phyloP scores from a whole-genome alignment of 2,797 vertebrate species.

The Melanotaenia boesemani region DNA sequence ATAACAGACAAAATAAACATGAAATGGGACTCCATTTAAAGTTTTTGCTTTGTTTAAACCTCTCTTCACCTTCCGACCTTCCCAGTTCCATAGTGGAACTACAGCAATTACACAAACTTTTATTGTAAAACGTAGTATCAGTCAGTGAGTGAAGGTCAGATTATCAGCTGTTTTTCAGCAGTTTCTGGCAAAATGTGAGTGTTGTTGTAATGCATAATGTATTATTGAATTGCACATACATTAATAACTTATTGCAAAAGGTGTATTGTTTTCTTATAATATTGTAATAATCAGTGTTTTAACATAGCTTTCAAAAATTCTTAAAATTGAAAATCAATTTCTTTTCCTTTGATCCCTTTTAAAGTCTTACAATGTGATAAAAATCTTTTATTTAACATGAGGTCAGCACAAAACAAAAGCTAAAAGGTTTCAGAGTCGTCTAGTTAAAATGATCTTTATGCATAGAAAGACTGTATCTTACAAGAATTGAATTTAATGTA shows the following conservation, averaged over 20 bases:
- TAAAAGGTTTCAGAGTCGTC: too few relatives aligned
- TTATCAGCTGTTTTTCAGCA: too few relatives aligned
- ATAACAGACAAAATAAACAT: constrained; percentile 27
- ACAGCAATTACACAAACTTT: neutral
- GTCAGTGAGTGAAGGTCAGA: neutral
- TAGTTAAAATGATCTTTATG: neutral
- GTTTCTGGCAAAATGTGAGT: too few relatives aligned
- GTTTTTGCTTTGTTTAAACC: neutral
- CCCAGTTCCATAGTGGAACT: neutral
- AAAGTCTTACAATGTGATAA: neutral
- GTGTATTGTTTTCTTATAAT: neutral
- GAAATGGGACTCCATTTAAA: constrained; percentile 8
- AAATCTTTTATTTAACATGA: neutral
- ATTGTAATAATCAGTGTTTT: too few relatives aligned
- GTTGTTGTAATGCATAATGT: neutral
- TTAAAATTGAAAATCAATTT: too few relatives aligned
- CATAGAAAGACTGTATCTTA: neutral
- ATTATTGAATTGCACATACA: neutral
- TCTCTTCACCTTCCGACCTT: too few relatives aligned
- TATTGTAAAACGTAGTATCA: neutral
- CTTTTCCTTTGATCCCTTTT: neutral
- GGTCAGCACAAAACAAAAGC: neutral
- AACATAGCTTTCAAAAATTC: too few relatives aligned
- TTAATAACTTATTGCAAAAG: neutral
- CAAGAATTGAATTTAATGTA: too few relatives aligned